Evolutionary conservation across 2,113 vertebrate genomes (phyloP), one percentile per base, ranked within the genome.

Genomic region (Corythaeola cristata): DNA sequence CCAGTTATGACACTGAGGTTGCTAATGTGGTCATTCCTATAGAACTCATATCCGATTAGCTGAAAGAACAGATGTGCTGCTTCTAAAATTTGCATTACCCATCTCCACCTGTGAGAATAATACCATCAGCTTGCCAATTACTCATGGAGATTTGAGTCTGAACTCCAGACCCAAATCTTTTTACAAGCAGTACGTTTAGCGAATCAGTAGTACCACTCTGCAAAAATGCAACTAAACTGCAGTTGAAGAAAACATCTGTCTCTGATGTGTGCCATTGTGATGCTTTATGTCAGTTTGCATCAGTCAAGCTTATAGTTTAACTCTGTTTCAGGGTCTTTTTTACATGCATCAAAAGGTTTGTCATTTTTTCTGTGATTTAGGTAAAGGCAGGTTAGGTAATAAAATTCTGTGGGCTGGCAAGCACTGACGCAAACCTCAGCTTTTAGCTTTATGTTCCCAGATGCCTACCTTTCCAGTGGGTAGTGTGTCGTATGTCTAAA

Each of bases 341-440:
- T 74, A 79, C 74, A 88, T 94, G 92, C 95, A 96, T 96, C 96
- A 95, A 97, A 96, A 94, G 80, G 62, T 96, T 97, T 97, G 97
- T 96, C 89, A 94, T 98, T 96, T 97, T 97, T 93, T 91, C 92
- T 95, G 72, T 93, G 94, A 96, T 97, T 97, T 97, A 95, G 94
- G 88, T 91, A 96, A 97, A 96, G 96, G 85, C 86, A 95, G 83
- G 96, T 85, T 95, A 94, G 85, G 80, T 76, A 96, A 96, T 98
- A 96, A 92, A 96, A 97, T 93, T 94, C 78, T 88, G 90, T 88
- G 94, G 94, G 89, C 79, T 97, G 93, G 95, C 68, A 96, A 94
- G 88, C 91, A 95, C 85, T 94, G 97, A 96, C 93, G 96, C 97
- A 97, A 94, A 93, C 93, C 93, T 95, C 92, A 81, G 96, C 90